Evolutionary conservation across 2,113 vertebrate genomes (phyloP), one percentile per base, ranked within the genome.

Genomic region (Noturus placidus): DNA sequence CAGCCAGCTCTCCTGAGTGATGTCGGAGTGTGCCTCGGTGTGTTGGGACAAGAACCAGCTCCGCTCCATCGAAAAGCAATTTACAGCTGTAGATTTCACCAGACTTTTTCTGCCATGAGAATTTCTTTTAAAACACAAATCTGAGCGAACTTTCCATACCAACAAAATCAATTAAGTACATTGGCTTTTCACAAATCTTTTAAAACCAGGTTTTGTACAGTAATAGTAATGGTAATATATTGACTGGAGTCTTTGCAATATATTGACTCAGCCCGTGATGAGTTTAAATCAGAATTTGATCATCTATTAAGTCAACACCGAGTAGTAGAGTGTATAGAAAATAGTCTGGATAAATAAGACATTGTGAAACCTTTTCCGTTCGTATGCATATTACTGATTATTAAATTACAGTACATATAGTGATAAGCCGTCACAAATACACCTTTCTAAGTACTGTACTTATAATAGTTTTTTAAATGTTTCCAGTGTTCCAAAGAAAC

Each of bases 1-100:
- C 90, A 90, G 89, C 91, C 59, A 80, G 57, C 89, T 84, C 56
- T 67, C 17, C 35, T 80, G 38, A 81, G 17, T 52, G 85, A 33
- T 72, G 10, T 74, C 80, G 63, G 56, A 20, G n/a, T 42, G 87
- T 88, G 61, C 25, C 63, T 42, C 5, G 19, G n/a, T 63, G 38
- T 11, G 63, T 76, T 35, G 81, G 81, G 56, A 63, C 30, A 57
- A 56, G 17, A 74, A 42, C 80, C 38, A 56, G 86, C 54, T 76
- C 46, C 14, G 22, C 3, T 63, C 42, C 69, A 33, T 13, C 52
- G 35, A 72, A 87, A 67, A 59, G 65, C 78, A 82, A 82, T 87
- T 72, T 87, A 87, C 11, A 61, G 67, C 65, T 4, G 35, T 42
- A 46, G 52, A 27, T 57, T 67, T 87, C 22, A 52, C 50, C 63